Base-by-base conservation (phyloP, 2,888 invertebrate genomes). In the Melinaea menophilus region DNA sequence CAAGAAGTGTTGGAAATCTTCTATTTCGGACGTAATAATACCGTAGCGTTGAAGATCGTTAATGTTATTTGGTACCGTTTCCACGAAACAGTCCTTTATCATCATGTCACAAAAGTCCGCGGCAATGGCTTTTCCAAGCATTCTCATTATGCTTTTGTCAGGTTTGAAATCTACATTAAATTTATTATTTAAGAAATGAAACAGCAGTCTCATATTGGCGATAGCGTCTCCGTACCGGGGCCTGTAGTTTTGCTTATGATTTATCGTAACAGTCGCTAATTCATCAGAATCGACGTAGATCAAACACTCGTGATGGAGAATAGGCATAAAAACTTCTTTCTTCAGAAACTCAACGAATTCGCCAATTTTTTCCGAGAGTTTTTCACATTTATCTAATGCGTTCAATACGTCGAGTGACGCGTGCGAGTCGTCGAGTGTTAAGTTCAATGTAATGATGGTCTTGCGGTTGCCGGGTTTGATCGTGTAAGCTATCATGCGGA, bases 11-110 rank as follows among this genome's bases (percentile, higher is more conserved):
- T 97, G 94, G 67, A 97, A 94, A 57, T 92, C 83, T 65, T 92
- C 83, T 47, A 95, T 94, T 72, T 93, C 93, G 3, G 91, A 81
- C 33, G 94, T 93, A 1, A 96, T 91, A 34, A 86, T 86, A 3
- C 89, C 86, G 71, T 95, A 97, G 22, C 86, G 90, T 70, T 94
- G 92, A 65, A 96, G 86, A 68, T 95, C 95, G 61, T 93, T 93
- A 70, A 93, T 93, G 58, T 93, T 95, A 68, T 93, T 94, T 0
- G 97, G 97, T 74, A 97, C 94, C 0, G 95, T 95, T 68, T 93
- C 91, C 58, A 93, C 90, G 7, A 97, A 90, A 75, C 96, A 97
- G 73, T 95, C 93, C 68, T 94, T 92, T 3, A 95, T 93, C 47
- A 97, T 84, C 22, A 92, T 78, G 22, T 93, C 92, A 33, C 94